A percentile compares a stretch with the other conserved stretches of the same genome.
These are phyloP conservation scores for Danio choprae DNA, from an alignment of 2,797 vertebrate genomes.

Conservation along the genomic window DNA sequence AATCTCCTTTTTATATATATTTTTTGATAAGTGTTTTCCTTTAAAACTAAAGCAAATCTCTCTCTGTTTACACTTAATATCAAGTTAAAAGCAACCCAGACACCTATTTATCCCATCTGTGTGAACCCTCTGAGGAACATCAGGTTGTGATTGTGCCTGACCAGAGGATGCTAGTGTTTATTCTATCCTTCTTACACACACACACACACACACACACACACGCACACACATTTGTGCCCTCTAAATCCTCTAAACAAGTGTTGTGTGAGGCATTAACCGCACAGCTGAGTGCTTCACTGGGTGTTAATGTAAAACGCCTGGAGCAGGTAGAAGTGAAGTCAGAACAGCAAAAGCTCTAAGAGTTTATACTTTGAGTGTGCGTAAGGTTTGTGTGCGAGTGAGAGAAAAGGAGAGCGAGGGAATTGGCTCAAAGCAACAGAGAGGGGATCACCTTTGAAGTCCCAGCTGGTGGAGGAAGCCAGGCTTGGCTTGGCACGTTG, in stretches of 20 bases:
- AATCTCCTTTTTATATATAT: background rate
- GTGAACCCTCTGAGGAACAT: slow-evolving; percentile 52
- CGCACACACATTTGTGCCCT: slow-evolving; percentile 9
- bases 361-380: slow-evolving; percentile 31
- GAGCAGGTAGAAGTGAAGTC: slow-evolving; percentile 30
- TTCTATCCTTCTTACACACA: background rate
- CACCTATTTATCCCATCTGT: slow-evolving; percentile 58
- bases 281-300: slow-evolving; percentile 29
- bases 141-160: slow-evolving; percentile 41
- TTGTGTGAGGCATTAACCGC: slow-evolving; percentile 47
- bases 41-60: background rate
- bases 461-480: slow-evolving; percentile 64
- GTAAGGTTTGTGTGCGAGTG: slow-evolving; percentile 46
- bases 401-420: slow-evolving; percentile 41
- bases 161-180: slow-evolving; percentile 38
- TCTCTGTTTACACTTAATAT: background rate
- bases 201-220: slow-evolving; percentile 11
- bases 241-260: slow-evolving; percentile 49
- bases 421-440: slow-evolving; percentile 50
- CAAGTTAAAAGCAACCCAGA: slow-evolving; percentile 47
- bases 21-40: background rate
- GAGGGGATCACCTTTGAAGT: slow-evolving; percentile 65
- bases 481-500: slow-evolving; percentile 53
- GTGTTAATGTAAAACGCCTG: slow-evolving; percentile 40
- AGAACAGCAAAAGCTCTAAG: slow-evolving; percentile 30